Evolutionary conservation across 2,113 vertebrate species (phyloP).

Genomic region (Brienomyrus longianalis): DNA sequence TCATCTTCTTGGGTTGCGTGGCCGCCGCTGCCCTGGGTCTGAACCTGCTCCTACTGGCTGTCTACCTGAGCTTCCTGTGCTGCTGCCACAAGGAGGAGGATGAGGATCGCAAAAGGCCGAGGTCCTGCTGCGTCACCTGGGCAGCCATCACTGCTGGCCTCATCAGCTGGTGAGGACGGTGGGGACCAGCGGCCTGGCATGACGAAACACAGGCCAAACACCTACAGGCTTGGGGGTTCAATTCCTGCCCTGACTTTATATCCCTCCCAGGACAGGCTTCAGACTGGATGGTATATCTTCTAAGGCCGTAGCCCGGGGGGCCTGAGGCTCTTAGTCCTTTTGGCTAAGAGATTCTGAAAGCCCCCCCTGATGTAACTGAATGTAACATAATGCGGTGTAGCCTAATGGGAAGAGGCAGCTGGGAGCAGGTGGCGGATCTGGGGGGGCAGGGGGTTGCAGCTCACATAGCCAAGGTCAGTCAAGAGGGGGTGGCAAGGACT

Average conservation of each 20-base stretch:
- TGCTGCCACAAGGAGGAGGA: constrained; percentile 71
- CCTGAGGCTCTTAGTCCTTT: background rate
- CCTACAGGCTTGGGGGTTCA: background rate
- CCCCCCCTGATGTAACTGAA: background rate
- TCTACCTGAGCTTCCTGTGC: constrained; percentile 79
- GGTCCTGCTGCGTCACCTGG: constrained; percentile 84
- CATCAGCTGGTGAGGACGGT: constrained; percentile 77
- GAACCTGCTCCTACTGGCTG: constrained; percentile 75
- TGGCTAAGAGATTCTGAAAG: background rate
- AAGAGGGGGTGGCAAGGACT: background rate
- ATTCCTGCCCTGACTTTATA: background rate
- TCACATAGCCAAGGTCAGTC: background rate
- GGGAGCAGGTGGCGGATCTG: background rate
- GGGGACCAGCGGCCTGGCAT: background rate
- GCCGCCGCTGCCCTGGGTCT: constrained; percentile 76
- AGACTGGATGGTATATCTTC: background rate
- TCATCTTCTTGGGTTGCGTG: constrained; percentile 80
- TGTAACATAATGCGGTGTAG: background rate
- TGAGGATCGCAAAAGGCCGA: constrained; percentile 66
- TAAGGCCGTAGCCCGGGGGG: background rate
- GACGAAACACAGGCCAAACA: background rate
- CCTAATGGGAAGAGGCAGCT: background rate
- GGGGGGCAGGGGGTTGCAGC: background rate
- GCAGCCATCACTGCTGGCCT: constrained; percentile 77
- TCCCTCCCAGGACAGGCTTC: background rate